A percentile compares a stretch with the other conserved stretches of the same genome.
phyloP scores from a whole-genome alignment of 1,140 invertebrate genomes.

The Monomorium pharaonis region DNA sequence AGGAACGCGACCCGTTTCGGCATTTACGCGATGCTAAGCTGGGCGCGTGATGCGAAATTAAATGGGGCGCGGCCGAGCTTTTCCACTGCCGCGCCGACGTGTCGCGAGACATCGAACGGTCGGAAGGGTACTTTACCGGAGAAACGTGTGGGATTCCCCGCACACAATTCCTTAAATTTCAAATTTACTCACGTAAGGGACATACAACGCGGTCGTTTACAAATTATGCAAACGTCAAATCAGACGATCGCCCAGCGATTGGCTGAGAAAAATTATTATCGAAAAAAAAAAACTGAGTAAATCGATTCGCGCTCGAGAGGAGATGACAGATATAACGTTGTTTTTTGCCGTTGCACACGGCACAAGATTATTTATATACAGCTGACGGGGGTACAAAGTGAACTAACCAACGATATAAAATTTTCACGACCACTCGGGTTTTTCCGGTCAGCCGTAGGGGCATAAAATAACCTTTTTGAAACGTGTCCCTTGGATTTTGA shows the following conservation, averaged over 20 bases:
- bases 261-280: neutral
- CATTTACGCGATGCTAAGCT: constrained; percentile 26
- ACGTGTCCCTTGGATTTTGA: constrained; percentile 33
- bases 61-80: neutral
- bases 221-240: neutral
- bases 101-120: constrained; percentile 25
- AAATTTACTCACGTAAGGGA: neutral
- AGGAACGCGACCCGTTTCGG: constrained; percentile 23
- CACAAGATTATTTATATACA: constrained; percentile 23
- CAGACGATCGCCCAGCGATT: neutral
- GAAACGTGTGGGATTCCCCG: neutral
- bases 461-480: constrained; percentile 36
- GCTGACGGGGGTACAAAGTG: neutral
- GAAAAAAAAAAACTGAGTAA: neutral
- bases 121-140: neutral
- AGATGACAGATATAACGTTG: neutral
- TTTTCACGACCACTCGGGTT: constrained; percentile 37
- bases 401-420: constrained; percentile 26
- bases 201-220: neutral
- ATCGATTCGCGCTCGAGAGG: neutral
- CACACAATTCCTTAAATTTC: neutral
- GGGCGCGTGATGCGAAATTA: constrained; percentile 49
- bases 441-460: constrained; percentile 13
- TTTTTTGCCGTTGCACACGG: neutral
- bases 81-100: constrained; percentile 22